Evolutionary conservation across 2,888 invertebrate genomes (phyloP).

Genomic region (Eilema griseolum): DNA sequence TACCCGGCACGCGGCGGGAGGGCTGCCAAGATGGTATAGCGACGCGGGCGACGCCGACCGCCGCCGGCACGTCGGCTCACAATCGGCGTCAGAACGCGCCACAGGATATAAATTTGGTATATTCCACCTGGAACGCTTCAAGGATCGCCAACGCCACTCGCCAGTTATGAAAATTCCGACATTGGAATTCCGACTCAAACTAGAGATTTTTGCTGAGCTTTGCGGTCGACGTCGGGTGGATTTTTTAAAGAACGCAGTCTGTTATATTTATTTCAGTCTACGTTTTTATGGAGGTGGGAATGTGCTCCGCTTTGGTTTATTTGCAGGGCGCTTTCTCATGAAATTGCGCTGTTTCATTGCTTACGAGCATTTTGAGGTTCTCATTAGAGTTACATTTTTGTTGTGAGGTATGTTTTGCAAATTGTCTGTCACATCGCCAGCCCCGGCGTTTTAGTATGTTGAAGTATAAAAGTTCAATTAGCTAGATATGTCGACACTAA

Average conservation of each 20-base stretch:
- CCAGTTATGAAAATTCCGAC: conserved; percentile 85
- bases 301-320: conserved; percentile 84
- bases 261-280: conserved; percentile 83
- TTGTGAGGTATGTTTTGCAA: conserved; percentile 74
- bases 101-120: conserved; percentile 76
- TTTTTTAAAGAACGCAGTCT: conserved; percentile 82
- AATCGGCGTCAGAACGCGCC: conserved; percentile 65
- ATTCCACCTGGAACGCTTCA: conserved; percentile 76
- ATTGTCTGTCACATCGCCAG: conserved; percentile 65
- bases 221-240: conserved; percentile 79
- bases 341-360: conserved; percentile 85
- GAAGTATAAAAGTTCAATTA: conserved; percentile 34
- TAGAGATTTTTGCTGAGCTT: conserved; percentile 82
- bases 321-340: conserved; percentile 82
- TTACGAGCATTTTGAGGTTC: conserved; percentile 82
- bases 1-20: conserved; percentile 56
- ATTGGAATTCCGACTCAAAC: conserved; percentile 81
- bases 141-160: conserved; percentile 66
- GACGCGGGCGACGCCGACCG: conserved; percentile 38
- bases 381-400: conserved; percentile 80
- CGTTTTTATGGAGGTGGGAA: conserved; percentile 83
- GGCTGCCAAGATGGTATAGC: conserved; percentile 35
- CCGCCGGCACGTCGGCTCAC: conserved; percentile 56
- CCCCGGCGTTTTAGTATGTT: conserved; percentile 60
- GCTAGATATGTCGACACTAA: conserved; percentile 34